Evolutionary conservation across 2,113 vertebrate species (phyloP).

Genomic region (Vidua macroura): DNA sequence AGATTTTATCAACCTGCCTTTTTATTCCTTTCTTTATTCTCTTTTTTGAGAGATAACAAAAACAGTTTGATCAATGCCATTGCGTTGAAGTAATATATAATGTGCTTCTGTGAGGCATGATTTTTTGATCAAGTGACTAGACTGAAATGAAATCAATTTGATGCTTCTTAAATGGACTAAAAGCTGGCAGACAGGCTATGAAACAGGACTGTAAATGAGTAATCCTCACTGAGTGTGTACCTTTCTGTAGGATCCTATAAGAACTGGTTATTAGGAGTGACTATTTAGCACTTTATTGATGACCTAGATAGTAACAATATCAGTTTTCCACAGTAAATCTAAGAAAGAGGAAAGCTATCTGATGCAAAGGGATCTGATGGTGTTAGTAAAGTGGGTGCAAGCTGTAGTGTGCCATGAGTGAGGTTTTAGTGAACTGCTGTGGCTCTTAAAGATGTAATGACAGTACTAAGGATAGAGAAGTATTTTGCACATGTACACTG

Average conservation of each 20-base stretch:
- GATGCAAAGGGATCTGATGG: not conserved
- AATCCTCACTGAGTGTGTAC: not conserved
- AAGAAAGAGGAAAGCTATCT: not conserved
- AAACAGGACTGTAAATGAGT: not conserved
- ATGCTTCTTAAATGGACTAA: conserved; percentile 36
- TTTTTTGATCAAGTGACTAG: conserved; percentile 47
- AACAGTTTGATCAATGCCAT: conserved; percentile 28
- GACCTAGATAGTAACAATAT: not conserved
- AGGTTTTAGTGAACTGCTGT: not conserved
- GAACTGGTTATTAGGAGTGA: not conserved
- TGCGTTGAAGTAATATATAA: conserved; percentile 9
- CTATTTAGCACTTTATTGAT: not conserved
- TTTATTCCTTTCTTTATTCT: conserved; percentile 39
- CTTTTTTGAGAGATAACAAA: conserved; percentile 31
- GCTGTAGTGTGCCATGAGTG: not conserved
- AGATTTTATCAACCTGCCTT: conserved; percentile 24
- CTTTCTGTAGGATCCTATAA: not conserved
- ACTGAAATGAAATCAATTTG: conserved; percentile 54
- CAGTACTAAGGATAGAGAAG: not conserved
- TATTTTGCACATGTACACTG: not conserved
- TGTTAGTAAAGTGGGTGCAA: not conserved
- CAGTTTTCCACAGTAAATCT: not conserved
- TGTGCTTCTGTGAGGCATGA: conserved; percentile 16
- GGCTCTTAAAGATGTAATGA: not conserved
- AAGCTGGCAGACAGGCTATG: conserved; percentile 9